Percentiles rank a stretch among this genome's conserved stretches.
Evolutionary conservation across 2,888 invertebrate genomes (phyloP).

Genomic region (Alsophila aescularia): DNA sequence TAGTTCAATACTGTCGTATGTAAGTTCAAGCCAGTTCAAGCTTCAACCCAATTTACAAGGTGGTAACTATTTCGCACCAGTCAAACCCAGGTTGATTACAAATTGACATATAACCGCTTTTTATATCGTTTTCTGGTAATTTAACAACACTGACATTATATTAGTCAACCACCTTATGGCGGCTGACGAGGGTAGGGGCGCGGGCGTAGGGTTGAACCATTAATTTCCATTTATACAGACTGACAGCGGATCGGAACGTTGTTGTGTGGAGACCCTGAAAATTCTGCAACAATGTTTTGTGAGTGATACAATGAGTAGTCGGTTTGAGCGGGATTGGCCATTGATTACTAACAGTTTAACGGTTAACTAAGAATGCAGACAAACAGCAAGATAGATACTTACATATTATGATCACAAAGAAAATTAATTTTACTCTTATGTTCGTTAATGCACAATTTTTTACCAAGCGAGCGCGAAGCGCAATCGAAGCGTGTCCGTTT

Average conservation of each 20-base stretch:
- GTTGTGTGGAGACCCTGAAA: constrained; percentile 46
- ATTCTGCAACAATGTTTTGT: constrained; percentile 41
- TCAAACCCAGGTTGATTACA: constrained; percentile 9
- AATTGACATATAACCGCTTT: constrained; percentile 33
- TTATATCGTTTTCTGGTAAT: constrained; percentile 40
- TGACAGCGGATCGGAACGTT: constrained; percentile 55
- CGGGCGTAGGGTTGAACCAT: constrained; percentile 52
- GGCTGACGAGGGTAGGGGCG: constrained; percentile 47
- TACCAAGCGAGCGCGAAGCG: no score
- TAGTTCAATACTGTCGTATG: no score
- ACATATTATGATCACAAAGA: no score
- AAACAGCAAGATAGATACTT: no score
- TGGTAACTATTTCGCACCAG: background rate
- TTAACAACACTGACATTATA: constrained; percentile 46
- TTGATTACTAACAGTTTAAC: background rate
- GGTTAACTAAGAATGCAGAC: no score
- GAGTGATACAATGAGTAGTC: constrained; percentile 18
- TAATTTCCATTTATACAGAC: constrained; percentile 68
- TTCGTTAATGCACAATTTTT: no score
- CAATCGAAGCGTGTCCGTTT: no score
- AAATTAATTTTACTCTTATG: no score
- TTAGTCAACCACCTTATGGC: constrained; percentile 41
- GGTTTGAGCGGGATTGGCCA: constrained; percentile 17
- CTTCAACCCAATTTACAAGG: no score
- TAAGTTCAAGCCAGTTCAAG: no score